Evolutionary conservation across 2,113 vertebrate species (phyloP), one percentile per base, ranked within the genome.

Genomic region (Phalacrocorax aristotelis): DNA sequence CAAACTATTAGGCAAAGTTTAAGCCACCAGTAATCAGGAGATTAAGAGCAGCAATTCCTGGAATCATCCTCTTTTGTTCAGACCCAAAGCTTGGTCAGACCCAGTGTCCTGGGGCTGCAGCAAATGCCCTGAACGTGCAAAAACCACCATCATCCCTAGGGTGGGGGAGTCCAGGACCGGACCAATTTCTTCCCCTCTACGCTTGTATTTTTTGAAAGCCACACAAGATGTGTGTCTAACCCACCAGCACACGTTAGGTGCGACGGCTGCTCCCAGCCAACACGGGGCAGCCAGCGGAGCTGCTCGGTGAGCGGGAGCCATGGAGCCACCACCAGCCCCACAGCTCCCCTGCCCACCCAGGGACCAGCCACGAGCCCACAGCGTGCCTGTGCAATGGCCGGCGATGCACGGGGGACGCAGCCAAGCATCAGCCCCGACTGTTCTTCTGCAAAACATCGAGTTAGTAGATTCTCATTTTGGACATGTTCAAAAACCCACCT

Each of bases 111-210:
- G 0, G 11, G 21, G 38, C 72, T 62, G 66, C 51, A 82, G 20
- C 2, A 5, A 84, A 52, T 4, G 13, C 30, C 38, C 23, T 57
- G 34, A 36, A 25, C 1, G 0, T 44, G 5, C 21, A 42, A 64
- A 30, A 1, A 0, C 26, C 4, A 1, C 3, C 2, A 3, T 15
- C 62, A 16, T 0, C 36, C 58, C 38, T 21, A 15, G 1, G 15
- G 9, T 38, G 13, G 25, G 32, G 15, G 17, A 22, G 2, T 9
- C 60, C 51, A 42, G 61, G 46, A 26, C 20, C 0, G 2, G 32
- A 62, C 13, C 13, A 1, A 17, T 61, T 61, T 76, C 26, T 69
- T 32, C 36, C 42, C 11, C 10, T 44, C 48, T 9, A 6, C 2
- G 2, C 27, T 36, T 3, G 0, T 40, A 27, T 22, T 72, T 57